These are phyloP conservation scores for Neomicropteryx cornuta DNA, from an alignment of 1,140 invertebrate species.

Conservation along the genomic window DNA sequence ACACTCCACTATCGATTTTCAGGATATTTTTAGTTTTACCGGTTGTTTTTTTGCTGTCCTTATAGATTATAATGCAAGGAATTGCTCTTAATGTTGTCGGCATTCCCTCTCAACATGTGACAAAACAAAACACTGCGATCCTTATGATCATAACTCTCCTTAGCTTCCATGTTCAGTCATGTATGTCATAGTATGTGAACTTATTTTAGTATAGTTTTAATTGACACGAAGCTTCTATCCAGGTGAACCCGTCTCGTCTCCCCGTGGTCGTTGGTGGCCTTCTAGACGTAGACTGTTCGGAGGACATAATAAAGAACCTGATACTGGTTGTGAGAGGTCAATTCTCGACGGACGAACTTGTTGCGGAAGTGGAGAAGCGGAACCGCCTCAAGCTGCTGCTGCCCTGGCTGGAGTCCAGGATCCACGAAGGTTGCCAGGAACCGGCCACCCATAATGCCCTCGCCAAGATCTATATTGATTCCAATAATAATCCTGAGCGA, in stretches of 20 bases:
- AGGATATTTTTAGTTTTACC: too few species aligned
- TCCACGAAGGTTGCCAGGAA: slow-evolving; percentile 93
- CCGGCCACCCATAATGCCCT: slow-evolving; percentile 98
- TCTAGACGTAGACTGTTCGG: slow-evolving; percentile 95
- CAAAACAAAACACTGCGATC: too few species aligned
- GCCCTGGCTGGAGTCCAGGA: slow-evolving; percentile 93
- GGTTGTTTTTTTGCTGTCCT: too few species aligned
- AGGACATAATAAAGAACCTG: slow-evolving; percentile 98
- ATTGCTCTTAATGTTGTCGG: too few species aligned
- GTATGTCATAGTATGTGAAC: too few species aligned
- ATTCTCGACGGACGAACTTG: slow-evolving; percentile 97
- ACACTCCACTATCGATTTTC: too few species aligned
- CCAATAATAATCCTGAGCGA: slow-evolving; percentile 98
- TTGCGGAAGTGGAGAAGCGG: slow-evolving; percentile 96
- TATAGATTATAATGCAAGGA: too few species aligned
- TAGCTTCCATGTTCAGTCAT: too few species aligned
- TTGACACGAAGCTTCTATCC: too few species aligned
- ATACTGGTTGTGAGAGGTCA: slow-evolving; percentile 95
- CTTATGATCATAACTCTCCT: too few species aligned
- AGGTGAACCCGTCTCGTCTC: slow-evolving; percentile 94
- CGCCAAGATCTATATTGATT: slow-evolving; percentile 99
- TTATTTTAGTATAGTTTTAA: too few species aligned
- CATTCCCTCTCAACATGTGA: too few species aligned
- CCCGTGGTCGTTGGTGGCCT: slow-evolving; percentile 97
- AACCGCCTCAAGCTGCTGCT: slow-evolving; percentile 92